phyloP scores from a whole-genome alignment of 2,797 vertebrate species.

The Sebastes reedi region DNA sequence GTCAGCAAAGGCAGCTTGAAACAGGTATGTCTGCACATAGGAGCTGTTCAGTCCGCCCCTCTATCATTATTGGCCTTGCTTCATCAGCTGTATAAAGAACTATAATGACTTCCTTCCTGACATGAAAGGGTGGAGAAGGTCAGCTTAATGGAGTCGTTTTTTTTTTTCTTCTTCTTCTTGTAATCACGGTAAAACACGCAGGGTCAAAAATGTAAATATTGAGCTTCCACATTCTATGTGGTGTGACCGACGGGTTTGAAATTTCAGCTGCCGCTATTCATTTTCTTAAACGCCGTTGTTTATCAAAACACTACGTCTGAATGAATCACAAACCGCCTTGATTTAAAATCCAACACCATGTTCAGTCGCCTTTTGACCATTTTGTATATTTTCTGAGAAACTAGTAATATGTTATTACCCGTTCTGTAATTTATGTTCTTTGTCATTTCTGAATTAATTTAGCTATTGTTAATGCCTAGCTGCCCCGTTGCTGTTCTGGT shows the following conservation, averaged over 20 bases:
- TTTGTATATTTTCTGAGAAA: constrained; percentile 8
- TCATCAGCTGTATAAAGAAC: constrained; percentile 80
- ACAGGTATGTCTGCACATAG: constrained; percentile 57
- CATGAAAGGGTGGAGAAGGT: constrained; percentile 77
- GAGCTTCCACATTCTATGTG: constrained; percentile 64
- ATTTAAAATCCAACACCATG: not conserved
- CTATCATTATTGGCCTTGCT: constrained; percentile 67
- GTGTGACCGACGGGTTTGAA: constrained; percentile 51
- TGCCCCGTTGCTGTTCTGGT: constrained; percentile 6
- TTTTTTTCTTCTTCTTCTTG: constrained; percentile 40
- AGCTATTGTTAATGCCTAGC: constrained; percentile 17
- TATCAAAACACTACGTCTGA: constrained; percentile 17
- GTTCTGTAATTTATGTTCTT: constrained; percentile 10
- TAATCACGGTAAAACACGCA: constrained; percentile 77
- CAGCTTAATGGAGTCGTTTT: constrained; percentile 71
- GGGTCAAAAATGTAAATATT: constrained; percentile 73
- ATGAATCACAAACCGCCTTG: not conserved
- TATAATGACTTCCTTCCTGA: constrained; percentile 85
- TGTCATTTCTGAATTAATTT: constrained; percentile 18
- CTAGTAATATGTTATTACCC: not conserved
- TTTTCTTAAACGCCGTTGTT: constrained; percentile 32
- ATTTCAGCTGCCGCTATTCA: constrained; percentile 52
- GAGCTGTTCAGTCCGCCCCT: constrained; percentile 27
- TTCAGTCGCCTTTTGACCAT: not conserved
- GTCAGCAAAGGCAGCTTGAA: constrained; percentile 31